Conservation (phyloP, 2,113 vertebrate species). For the Microcebus lehilahytsara region DNA sequence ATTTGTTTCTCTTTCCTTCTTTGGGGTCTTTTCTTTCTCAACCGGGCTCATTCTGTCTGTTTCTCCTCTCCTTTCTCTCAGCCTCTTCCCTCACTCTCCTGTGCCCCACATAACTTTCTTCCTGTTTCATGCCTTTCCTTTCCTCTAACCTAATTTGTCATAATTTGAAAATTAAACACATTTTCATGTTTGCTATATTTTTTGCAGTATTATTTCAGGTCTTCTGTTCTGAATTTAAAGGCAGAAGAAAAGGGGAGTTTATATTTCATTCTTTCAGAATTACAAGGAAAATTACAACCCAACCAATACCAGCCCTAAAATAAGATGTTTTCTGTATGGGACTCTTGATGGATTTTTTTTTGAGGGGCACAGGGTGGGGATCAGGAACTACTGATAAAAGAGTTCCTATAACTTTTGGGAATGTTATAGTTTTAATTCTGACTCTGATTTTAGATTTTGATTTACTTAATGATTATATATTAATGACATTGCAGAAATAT, state of each 20-base stretch:
- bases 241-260: slow-evolving; percentile 15
- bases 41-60: not conserved
- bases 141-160: not conserved
- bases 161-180: slow-evolving; percentile 11
- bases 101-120: not conserved
- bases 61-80: not conserved
- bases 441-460: slow-evolving; percentile 21
- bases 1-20: not conserved
- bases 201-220: not conserved
- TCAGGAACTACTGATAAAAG: not conserved
- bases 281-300: not conserved
- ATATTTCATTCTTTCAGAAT: not conserved
- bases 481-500: not conserved
- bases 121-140: not conserved
- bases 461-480: not conserved
- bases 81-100: not conserved
- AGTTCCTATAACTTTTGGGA: not conserved
- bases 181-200: not conserved
- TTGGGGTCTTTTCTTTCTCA: not conserved
- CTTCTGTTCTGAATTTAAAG: slow-evolving; percentile 27
- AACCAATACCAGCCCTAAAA: not conserved
- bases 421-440: slow-evolving; percentile 19
- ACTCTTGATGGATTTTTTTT: not conserved
- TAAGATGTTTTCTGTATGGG: not conserved
- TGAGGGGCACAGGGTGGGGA: fast-evolving